Percentiles rank a stretch among this genome's conserved stretches.
phyloP scores from a whole-genome alignment of 2,797 vertebrate species.

The Argentina silus region DNA sequence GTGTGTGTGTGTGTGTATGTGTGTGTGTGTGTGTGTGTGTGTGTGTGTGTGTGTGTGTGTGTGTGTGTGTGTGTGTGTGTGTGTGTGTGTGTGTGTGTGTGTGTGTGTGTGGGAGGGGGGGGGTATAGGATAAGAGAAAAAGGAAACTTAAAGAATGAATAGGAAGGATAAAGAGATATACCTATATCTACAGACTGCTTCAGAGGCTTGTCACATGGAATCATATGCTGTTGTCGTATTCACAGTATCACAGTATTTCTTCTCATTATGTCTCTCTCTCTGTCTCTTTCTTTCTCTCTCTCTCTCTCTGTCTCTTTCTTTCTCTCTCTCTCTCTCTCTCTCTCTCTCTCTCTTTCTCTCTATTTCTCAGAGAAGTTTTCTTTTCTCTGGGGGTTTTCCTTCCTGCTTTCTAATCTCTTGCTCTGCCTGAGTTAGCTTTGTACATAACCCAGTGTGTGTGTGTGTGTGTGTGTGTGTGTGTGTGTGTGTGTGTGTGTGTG shows the following conservation, averaged over 20 bases:
- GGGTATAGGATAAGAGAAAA: not conserved
- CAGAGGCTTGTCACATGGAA: not conserved
- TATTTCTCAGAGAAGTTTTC: too few species aligned
- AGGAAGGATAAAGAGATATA: not conserved
- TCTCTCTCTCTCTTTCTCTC: conserved; percentile 4
- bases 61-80: conserved; percentile 6
- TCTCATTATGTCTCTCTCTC: not conserved
- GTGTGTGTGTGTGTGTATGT: not conserved
- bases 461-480: not conserved
- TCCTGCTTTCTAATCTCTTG: not conserved
- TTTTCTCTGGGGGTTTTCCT: not conserved
- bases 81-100: too few species aligned
- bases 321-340: not conserved
- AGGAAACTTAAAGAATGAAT: not conserved
- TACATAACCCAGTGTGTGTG: not conserved
- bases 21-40: conserved; percentile 5
- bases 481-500: not conserved
- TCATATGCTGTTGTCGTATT: not conserved
- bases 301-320: not conserved
- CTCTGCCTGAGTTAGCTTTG: not conserved
- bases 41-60: conserved; percentile 5
- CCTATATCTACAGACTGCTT: not conserved
- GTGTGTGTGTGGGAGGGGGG: not conserved
- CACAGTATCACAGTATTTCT: too few species aligned
- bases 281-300: not conserved